A percentile compares a stretch with the other conserved stretches of the same genome.
These are phyloP conservation scores for Xiphorhynchus erythropygius DNA, from an alignment of 2,797 vertebrate genomes.

Conservation along the genomic window DNA sequence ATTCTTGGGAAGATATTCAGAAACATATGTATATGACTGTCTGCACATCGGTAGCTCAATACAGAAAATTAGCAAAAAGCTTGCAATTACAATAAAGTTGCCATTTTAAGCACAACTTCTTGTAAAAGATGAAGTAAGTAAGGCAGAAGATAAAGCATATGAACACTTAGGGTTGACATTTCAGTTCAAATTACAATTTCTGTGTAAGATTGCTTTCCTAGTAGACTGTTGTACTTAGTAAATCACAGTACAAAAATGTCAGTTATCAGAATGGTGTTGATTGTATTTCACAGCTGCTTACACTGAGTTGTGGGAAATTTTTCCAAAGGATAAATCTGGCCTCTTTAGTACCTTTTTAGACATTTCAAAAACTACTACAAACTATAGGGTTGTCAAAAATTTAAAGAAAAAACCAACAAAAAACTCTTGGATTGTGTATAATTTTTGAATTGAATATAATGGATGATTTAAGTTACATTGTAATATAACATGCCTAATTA, in stretches of 20 bases:
- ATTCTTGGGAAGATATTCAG: not conserved
- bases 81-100: not conserved
- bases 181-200: not conserved
- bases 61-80: not conserved
- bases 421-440: not conserved
- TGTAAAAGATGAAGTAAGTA: not conserved
- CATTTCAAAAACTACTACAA: conserved; percentile 25
- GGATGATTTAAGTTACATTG: not conserved
- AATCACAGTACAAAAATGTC: conserved; percentile 45
- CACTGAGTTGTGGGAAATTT: conserved; percentile 45
- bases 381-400: conserved; percentile 13
- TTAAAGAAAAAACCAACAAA: not conserved
- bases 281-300: conserved; percentile 62
- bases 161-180: not conserved
- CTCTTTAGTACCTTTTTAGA: conserved; percentile 43
- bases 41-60: not conserved
- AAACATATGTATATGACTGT: not conserved
- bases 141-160: not conserved
- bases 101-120: not conserved
- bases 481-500: not conserved
- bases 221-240: not conserved
- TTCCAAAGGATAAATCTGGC: conserved; percentile 31
- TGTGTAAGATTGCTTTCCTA: not conserved
- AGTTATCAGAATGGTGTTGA: conserved; percentile 50
- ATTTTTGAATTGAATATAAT: not conserved